Percentiles rank a stretch among this genome's conserved stretches.
Evolutionary conservation across 2,113 vertebrate species (phyloP).

Genomic region (Amphilophus citrinellus): DNA sequence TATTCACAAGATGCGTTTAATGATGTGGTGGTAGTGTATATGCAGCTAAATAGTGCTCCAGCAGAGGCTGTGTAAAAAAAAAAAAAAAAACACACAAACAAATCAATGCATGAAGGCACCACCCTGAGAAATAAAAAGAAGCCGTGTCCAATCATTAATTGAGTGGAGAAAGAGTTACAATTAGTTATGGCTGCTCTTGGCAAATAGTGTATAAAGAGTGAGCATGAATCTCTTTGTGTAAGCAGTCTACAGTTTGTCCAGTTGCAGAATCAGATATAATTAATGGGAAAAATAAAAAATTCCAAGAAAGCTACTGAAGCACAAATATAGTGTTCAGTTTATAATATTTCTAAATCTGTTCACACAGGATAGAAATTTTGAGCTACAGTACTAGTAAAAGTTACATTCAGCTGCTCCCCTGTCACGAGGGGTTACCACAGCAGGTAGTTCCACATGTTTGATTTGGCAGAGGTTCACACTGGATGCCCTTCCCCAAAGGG

Average conservation of each 20-base stretch:
- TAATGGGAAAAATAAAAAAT: neutral
- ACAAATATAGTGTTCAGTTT: neutral
- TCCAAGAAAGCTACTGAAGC: neutral
- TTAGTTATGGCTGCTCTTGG: slow-evolving; percentile 2
- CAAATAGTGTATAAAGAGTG: neutral
- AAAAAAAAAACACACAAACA: slow-evolving; percentile 16
- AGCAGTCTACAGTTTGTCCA: neutral
- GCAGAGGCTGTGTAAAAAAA: slow-evolving; percentile 11
- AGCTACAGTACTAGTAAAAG: neutral
- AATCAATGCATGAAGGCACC: slow-evolving; percentile 46
- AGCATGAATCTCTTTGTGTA: neutral
- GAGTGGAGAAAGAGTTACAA: slow-evolving; percentile 20
- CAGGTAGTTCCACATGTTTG: neutral
- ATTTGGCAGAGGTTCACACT: neutral
- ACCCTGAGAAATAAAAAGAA: slow-evolving; percentile 52
- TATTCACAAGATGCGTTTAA: slow-evolving; percentile 32
- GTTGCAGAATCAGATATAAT: neutral
- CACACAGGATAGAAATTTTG: neutral
- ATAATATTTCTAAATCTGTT: neutral
- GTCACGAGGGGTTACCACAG: neutral
- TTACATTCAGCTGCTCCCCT: neutral
- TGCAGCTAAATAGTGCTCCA: slow-evolving; percentile 36
- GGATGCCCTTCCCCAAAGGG: neutral
- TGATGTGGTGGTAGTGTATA: slow-evolving; percentile 48
- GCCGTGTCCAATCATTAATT: slow-evolving; percentile 45